Conservation (phyloP, 2,888 invertebrate genomes). For the Chymomyza caudatula region DNA sequence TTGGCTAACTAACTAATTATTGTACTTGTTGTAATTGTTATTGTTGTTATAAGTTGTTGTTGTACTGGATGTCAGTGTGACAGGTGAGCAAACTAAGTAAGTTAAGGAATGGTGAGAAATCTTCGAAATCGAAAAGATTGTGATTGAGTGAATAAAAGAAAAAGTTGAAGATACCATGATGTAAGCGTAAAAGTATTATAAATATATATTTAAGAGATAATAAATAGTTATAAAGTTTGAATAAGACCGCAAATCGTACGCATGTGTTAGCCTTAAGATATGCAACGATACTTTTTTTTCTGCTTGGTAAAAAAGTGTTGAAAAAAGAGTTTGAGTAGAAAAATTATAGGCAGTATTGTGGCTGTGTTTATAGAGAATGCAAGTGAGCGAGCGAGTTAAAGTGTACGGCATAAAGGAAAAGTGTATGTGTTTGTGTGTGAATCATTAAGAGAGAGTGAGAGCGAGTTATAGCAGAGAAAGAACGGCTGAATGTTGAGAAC, state of each 20-base stretch:
- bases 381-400: slow-evolving; percentile 37
- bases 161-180: background rate
- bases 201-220: background rate
- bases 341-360: slow-evolving; percentile 8
- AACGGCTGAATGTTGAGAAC: background rate
- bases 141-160: background rate
- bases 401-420: slow-evolving; percentile 59
- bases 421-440: no score
- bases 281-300: slow-evolving; percentile 19
- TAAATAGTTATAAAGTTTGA: background rate
- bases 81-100: slow-evolving; percentile 3
- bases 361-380: background rate
- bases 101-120: slow-evolving; percentile 4
- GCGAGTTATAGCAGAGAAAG: background rate
- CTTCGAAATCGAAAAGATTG: background rate
- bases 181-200: background rate
- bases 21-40: slow-evolving; percentile 21
- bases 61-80: slow-evolving; percentile 22
- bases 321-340: slow-evolving; percentile 12
- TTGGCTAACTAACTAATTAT: slow-evolving; percentile 60
- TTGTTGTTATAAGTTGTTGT: slow-evolving; percentile 1
- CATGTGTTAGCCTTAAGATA: slow-evolving; percentile 16
- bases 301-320: slow-evolving; percentile 17
- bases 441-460: no score
- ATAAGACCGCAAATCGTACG: background rate